phyloP scores from a whole-genome alignment of 2,797 vertebrate genomes.

The Crenichthys baileyi region DNA sequence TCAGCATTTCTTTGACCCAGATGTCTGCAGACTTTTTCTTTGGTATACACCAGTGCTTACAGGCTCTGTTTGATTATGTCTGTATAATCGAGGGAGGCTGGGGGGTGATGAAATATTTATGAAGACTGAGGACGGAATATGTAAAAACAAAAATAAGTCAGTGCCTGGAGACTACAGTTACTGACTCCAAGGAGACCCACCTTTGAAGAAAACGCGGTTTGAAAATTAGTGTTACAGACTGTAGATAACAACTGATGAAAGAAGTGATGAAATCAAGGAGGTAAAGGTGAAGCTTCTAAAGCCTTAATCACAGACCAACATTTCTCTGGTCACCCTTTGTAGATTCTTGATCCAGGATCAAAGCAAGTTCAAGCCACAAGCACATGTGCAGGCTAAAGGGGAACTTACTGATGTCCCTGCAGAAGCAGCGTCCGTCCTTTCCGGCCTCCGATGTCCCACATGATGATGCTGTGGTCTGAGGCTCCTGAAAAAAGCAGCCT shows the following conservation, averaged over 20 bases:
- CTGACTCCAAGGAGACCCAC: slow-evolving; percentile 38
- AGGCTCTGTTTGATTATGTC: slow-evolving; percentile 19
- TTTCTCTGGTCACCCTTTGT: background rate
- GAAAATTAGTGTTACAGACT: background rate
- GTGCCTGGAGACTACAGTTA: slow-evolving; percentile 31
- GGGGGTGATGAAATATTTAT: slow-evolving; percentile 39
- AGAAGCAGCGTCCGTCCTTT: slow-evolving; percentile 91
- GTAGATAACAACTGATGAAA: background rate
- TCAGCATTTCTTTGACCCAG: slow-evolving; percentile 8
- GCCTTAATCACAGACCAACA: background rate
- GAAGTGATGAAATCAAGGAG: background rate
- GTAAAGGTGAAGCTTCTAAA: background rate
- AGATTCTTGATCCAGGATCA: background rate
- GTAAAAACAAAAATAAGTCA: slow-evolving; percentile 8
- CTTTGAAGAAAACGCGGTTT: slow-evolving; percentile 15
- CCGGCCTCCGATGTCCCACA: slow-evolving; percentile 99
- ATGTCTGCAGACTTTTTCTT: slow-evolving; percentile 20
- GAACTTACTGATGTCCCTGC: slow-evolving; percentile 94
- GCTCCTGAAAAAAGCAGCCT: slow-evolving; percentile 95
- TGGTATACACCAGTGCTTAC: slow-evolving; percentile 14
- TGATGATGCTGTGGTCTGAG: slow-evolving; percentile 96
- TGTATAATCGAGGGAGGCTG: slow-evolving; percentile 1
- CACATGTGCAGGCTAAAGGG: background rate
- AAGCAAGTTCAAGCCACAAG: background rate
- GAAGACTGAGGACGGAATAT: slow-evolving; percentile 14